Evolutionary conservation across 2,888 invertebrate genomes (phyloP).

Genomic region (Drosophila pseudotalamancana): DNA sequence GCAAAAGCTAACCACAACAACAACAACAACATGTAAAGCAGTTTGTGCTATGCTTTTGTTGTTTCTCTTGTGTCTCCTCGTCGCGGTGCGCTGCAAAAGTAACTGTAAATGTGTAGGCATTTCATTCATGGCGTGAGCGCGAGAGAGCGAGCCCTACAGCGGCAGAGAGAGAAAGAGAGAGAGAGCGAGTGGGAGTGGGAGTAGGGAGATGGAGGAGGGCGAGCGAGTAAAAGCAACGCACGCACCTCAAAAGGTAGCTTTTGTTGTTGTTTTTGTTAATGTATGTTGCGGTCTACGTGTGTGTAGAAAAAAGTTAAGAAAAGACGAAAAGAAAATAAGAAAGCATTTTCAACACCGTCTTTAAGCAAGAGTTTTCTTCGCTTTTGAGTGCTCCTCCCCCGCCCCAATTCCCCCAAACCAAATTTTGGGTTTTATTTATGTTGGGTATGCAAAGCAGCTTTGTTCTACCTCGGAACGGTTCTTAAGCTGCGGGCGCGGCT

Average conservation of each 20-base stretch:
- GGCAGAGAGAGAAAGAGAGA: not conserved
- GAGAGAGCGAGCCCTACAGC: constrained; percentile 21
- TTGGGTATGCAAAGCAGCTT: constrained; percentile 72
- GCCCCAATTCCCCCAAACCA: constrained; percentile 5
- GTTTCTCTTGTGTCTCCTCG: constrained; percentile 29
- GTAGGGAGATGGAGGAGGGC: constrained; percentile 3
- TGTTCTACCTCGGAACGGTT: constrained; percentile 17
- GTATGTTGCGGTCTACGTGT: constrained; percentile 58
- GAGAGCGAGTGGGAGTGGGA: constrained; percentile 7
- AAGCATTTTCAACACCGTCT: constrained; percentile 60
- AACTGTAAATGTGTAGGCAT: constrained; percentile 79
- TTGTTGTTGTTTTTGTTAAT: constrained; percentile 20
- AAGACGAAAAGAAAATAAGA: constrained; percentile 40
- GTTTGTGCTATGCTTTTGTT: constrained; percentile 46
- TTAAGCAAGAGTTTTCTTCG: constrained; percentile 33
- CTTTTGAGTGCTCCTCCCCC: constrained; percentile 18
- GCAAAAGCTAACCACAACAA: constrained; percentile 13
- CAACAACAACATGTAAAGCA: constrained; percentile 63
- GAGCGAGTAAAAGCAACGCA: constrained; percentile 52
- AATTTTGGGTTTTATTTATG: constrained; percentile 57
- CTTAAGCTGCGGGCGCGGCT: constrained; percentile 46
- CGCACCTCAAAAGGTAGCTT: constrained; percentile 59
- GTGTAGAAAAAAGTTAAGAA: constrained; percentile 37
- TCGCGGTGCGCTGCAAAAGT: constrained; percentile 38
- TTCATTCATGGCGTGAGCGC: constrained; percentile 66